Evolutionary conservation across 2,888 invertebrate species (phyloP).

Genomic region (Plebejus melissa): DNA sequence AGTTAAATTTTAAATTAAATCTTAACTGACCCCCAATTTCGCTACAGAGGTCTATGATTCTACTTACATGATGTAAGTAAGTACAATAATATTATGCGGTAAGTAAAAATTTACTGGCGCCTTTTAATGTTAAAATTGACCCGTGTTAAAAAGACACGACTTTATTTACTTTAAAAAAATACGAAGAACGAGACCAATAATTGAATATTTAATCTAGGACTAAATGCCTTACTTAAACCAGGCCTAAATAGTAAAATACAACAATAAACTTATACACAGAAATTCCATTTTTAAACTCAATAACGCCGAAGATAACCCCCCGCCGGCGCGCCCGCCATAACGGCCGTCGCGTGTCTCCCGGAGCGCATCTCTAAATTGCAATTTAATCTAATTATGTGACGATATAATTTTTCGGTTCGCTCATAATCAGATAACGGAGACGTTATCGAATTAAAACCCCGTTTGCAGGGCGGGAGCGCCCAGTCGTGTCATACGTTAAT

Average conservation of each 20-base stretch:
- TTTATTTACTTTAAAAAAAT: no score
- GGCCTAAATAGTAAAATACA: not conserved
- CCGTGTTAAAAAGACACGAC: no score
- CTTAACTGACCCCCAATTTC: no score
- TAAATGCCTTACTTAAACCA: no score
- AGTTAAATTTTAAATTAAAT: no score
- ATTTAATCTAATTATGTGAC: conserved; percentile 76
- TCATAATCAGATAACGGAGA: conserved; percentile 71
- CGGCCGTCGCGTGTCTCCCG: conserved; percentile 62
- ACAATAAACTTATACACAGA: not conserved
- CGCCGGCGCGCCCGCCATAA: conserved; percentile 44
- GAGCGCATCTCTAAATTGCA: conserved; percentile 75
- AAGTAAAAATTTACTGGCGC: no score
- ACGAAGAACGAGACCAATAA: no score
- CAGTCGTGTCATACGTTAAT: conserved; percentile 32
- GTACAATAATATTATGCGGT: no score
- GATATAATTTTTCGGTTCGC: conserved; percentile 77
- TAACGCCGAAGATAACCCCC: conserved; percentile 31
- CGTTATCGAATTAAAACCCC: conserved; percentile 71
- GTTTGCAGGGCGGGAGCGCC: conserved; percentile 45
- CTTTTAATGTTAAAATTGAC: no score
- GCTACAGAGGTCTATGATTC: no score
- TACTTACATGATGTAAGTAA: no score
- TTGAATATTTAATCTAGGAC: no score
- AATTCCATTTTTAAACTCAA: conserved; percentile 22